These are phyloP conservation scores for Chaenogobius annularis DNA, from an alignment of 2,113 vertebrate species.

Conservation along the genomic window DNA sequence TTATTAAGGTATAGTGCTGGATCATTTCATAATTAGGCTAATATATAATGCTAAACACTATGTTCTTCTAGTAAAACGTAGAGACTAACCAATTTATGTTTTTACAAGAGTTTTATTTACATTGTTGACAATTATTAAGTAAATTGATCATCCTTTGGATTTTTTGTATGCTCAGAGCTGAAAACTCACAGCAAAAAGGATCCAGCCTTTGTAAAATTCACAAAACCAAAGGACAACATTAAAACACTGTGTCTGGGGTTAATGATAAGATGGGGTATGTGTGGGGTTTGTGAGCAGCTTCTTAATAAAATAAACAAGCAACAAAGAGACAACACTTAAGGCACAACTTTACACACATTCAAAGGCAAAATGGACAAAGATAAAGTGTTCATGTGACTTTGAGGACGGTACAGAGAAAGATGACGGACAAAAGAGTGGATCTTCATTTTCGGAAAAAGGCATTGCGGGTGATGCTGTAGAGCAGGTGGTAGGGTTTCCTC, in stretches of 20 bases:
- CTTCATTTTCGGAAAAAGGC: constrained; percentile 88
- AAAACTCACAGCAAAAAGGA: constrained; percentile 63
- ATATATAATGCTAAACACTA: not conserved
- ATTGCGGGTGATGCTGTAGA: constrained; percentile 88
- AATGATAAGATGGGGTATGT: constrained; percentile 26
- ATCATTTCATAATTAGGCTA: constrained; percentile 17
- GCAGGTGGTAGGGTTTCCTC: constrained; percentile 88
- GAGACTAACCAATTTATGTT: constrained; percentile 26
- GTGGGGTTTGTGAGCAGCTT: constrained; percentile 61
- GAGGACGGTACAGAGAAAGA: constrained; percentile 32
- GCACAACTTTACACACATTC: constrained; percentile 47
- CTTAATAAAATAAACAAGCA: constrained; percentile 45
- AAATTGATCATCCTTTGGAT: constrained; percentile 46
- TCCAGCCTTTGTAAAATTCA: constrained; percentile 70
- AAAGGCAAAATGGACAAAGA: constrained; percentile 32
- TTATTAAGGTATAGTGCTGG: constrained; percentile 31
- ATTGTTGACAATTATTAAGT: constrained; percentile 56
- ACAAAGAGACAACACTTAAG: constrained; percentile 25
- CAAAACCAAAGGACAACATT: constrained; percentile 47
- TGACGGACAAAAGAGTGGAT: constrained; percentile 1
- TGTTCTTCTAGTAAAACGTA: not conserved
- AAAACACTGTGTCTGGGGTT: constrained; percentile 42
- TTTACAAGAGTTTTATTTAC: constrained; percentile 78
- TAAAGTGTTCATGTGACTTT: constrained; percentile 47
- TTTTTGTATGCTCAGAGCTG: constrained; percentile 51